phyloP scores from a whole-genome alignment of 2,888 invertebrate species.

The Noctua janthina region DNA sequence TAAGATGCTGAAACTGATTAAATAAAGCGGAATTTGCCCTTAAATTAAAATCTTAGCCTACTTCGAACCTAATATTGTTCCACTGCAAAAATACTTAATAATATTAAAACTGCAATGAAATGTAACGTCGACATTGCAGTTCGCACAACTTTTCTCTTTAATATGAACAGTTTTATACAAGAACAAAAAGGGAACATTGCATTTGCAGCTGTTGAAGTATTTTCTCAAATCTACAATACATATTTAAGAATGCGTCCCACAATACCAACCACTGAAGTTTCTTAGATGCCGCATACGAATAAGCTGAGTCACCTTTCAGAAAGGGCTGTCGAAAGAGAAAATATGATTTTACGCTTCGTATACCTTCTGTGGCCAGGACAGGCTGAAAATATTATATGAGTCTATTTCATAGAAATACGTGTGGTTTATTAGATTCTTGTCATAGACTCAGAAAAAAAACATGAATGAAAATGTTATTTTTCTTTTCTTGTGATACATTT shows the following conservation, averaged over 20 bases:
- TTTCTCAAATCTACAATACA: slow-evolving; percentile 33
- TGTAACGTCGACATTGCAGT: slow-evolving; percentile 21
- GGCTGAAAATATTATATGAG: slow-evolving; percentile 14
- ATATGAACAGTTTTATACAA: slow-evolving; percentile 43
- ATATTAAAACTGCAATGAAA: slow-evolving; percentile 39
- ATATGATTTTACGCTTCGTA: slow-evolving; percentile 27
- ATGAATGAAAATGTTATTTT: neutral
- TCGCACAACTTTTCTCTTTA: slow-evolving; percentile 28
- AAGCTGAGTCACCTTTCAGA: slow-evolving; percentile 8
- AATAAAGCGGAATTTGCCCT: neutral
- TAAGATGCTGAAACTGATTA: neutral
- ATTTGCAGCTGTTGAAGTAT: slow-evolving; percentile 41
- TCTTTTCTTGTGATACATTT: slow-evolving; percentile 8
- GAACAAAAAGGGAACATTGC: slow-evolving; percentile 39
- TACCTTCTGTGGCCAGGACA: neutral
- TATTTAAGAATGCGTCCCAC: slow-evolving; percentile 35
- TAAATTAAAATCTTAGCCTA: slow-evolving; percentile 8
- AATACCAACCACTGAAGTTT: slow-evolving; percentile 19
- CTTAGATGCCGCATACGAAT: slow-evolving; percentile 35
- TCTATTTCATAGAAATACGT: slow-evolving; percentile 4
- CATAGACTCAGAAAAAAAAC: neutral
- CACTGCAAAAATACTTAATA: slow-evolving; percentile 24
- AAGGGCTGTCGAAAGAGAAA: slow-evolving; percentile 8
- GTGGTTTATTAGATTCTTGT: slow-evolving; percentile 17
- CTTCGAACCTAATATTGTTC: slow-evolving; percentile 1